phyloP scores from a whole-genome alignment of 2,888 invertebrate species.

The Agrochola macilenta region DNA sequence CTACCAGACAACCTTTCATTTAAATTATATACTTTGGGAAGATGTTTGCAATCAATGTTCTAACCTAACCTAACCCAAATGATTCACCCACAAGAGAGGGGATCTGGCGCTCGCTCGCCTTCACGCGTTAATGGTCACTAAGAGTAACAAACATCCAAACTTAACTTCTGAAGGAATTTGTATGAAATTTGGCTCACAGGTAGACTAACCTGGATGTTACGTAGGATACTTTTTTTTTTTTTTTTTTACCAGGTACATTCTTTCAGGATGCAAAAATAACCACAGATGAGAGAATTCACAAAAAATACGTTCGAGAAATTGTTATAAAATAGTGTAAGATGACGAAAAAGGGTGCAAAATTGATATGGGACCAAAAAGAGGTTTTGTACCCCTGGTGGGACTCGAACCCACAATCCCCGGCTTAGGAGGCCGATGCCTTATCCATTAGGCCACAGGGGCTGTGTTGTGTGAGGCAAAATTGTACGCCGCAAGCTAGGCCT shows the following conservation, averaged over 20 bases:
- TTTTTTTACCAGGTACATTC: background rate
- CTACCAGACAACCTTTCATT: background rate
- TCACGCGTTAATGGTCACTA: no score
- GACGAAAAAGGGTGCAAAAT: background rate
- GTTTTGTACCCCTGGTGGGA: conserved; percentile 92
- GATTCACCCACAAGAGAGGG: no score
- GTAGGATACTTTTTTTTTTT: background rate
- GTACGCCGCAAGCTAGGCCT: background rate
- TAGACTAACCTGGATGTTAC: background rate
- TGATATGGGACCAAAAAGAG: background rate
- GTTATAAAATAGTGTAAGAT: background rate
- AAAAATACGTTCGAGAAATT: no score
- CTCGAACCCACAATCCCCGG: conserved; percentile 95
- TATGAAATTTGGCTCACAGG: background rate
- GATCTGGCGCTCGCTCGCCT: no score
- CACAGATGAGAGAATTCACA: background rate
- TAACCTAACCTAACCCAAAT: no score
- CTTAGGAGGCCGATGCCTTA: conserved; percentile 95
- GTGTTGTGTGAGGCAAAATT: accelerated
- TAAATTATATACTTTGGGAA: background rate
- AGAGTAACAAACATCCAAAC: background rate
- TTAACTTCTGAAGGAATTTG: background rate
- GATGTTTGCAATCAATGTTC: background rate
- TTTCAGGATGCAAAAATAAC: background rate
- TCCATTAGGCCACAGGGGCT: conserved; percentile 94